Conservation (phyloP, 2,888 invertebrate species). For the Leptinotarsa haldemani region DNA sequence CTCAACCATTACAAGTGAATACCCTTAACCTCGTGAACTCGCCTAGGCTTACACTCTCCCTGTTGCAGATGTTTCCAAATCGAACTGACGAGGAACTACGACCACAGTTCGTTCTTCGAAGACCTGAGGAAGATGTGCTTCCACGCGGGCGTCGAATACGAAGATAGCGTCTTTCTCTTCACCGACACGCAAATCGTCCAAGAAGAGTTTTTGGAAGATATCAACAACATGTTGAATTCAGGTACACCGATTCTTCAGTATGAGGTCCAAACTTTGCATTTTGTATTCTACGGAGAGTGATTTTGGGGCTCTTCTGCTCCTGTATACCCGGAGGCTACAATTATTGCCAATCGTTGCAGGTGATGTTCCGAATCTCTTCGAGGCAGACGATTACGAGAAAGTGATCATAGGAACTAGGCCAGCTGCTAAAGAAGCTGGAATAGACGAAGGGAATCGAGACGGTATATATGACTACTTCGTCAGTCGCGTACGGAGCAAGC, state of each 20-base stretch:
- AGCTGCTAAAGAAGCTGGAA: constrained; percentile 76
- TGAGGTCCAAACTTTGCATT: too few species aligned
- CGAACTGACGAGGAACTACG: constrained; percentile 86
- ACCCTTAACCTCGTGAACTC: neutral
- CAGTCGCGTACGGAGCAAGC: constrained; percentile 82
- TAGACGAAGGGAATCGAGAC: constrained; percentile 78
- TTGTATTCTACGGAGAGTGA: too few species aligned
- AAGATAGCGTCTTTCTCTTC: constrained; percentile 86
- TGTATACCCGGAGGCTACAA: constrained; percentile 26
- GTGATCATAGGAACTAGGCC: constrained; percentile 81
- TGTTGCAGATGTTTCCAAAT: constrained; percentile 83
- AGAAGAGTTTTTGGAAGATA: constrained; percentile 91
- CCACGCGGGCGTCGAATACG: constrained; percentile 78
- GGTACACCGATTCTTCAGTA: constrained; percentile 65
- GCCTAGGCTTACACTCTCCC: neutral
- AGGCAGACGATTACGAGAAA: constrained; percentile 87
- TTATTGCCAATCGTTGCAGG: constrained; percentile 65
- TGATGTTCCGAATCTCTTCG: constrained; percentile 92
- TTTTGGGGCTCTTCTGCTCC: neutral
- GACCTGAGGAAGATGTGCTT: constrained; percentile 85
- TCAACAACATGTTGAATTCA: constrained; percentile 91
- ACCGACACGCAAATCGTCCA: constrained; percentile 91
- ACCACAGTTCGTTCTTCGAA: constrained; percentile 85
- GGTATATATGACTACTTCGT: constrained; percentile 88
- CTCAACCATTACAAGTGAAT: constrained; percentile 81